Percentiles rank a stretch among this genome's conserved stretches.
Conservation (phyloP, 1,140 invertebrate species). For the Hycleus phaleratus region DNA sequence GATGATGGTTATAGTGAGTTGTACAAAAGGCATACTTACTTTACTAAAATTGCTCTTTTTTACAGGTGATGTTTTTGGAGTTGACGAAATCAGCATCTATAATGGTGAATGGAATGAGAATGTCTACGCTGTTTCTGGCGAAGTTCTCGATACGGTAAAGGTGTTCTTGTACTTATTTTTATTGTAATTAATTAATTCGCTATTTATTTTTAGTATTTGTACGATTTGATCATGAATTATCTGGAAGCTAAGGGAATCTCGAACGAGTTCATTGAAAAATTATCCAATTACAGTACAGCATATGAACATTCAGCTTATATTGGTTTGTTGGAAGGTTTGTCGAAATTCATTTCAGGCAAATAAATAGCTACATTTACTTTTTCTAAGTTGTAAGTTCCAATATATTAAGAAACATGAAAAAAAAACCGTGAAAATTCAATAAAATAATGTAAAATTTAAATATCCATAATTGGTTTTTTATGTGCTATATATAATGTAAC, state of each 20-base stretch:
- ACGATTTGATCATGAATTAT: slow-evolving; percentile 88
- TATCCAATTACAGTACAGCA: slow-evolving; percentile 75
- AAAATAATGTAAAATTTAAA: too few species aligned
- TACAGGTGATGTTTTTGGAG: slow-evolving; percentile 74
- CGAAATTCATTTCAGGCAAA: slow-evolving; percentile 71
- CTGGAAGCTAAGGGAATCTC: slow-evolving; percentile 88
- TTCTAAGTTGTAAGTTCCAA: too few species aligned
- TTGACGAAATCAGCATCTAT: slow-evolving; percentile 80
- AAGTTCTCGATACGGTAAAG: slow-evolving; percentile 80
- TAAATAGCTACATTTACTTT: slow-evolving; percentile 29
- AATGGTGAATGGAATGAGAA: slow-evolving; percentile 77
- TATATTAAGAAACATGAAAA: too few species aligned
- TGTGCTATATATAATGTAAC: slow-evolving; percentile 92
- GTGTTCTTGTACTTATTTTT: slow-evolving; percentile 17
- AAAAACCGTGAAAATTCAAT: too few species aligned
- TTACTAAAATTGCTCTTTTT: slow-evolving; percentile 14
- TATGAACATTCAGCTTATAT: slow-evolving; percentile 90
- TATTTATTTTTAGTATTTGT: slow-evolving; percentile 72
- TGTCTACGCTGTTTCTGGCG: slow-evolving; percentile 78
- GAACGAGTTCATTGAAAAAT: slow-evolving; percentile 83
- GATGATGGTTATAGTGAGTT: slow-evolving; percentile 65
- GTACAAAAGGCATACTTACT: background rate
- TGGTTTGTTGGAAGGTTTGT: slow-evolving; percentile 72
- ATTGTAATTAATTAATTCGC: background rate
- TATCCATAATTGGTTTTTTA: slow-evolving; percentile 58